phyloP scores from a whole-genome alignment of 2,113 vertebrate genomes.

The Burhinus bistriatus region DNA sequence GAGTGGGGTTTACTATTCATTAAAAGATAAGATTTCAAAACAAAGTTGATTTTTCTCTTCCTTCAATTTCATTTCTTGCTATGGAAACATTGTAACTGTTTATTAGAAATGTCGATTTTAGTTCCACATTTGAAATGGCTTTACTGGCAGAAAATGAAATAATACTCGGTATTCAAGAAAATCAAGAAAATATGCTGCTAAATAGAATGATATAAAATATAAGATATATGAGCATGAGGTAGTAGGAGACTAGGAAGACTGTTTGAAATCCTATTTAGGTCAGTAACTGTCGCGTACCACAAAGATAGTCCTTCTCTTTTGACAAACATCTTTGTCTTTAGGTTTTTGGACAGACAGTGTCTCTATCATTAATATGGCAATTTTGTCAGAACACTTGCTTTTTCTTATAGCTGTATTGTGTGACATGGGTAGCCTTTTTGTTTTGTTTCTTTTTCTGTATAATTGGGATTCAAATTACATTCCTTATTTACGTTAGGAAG shows the following conservation, averaged over 20 bases:
- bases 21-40: background rate
- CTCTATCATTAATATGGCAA: background rate
- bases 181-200: background rate
- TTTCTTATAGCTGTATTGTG: background rate
- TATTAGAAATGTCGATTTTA: background rate
- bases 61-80: background rate
- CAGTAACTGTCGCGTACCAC: background rate
- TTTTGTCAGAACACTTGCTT: background rate
- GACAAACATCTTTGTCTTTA: background rate
- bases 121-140: background rate
- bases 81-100: background rate
- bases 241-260: background rate
- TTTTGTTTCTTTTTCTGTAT: background rate
- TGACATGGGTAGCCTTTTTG: background rate
- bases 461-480: background rate
- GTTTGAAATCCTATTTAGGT: background rate
- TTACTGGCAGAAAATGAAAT: background rate
- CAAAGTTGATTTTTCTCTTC: background rate
- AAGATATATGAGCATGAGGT: background rate
- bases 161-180: background rate
- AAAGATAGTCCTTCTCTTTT: background rate
- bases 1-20: background rate
- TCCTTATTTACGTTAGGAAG: background rate
- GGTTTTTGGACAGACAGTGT: background rate
- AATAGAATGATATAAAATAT: background rate